Base-by-base conservation (phyloP, 2,888 invertebrate species). In the Galerucella calmariensis region DNA sequence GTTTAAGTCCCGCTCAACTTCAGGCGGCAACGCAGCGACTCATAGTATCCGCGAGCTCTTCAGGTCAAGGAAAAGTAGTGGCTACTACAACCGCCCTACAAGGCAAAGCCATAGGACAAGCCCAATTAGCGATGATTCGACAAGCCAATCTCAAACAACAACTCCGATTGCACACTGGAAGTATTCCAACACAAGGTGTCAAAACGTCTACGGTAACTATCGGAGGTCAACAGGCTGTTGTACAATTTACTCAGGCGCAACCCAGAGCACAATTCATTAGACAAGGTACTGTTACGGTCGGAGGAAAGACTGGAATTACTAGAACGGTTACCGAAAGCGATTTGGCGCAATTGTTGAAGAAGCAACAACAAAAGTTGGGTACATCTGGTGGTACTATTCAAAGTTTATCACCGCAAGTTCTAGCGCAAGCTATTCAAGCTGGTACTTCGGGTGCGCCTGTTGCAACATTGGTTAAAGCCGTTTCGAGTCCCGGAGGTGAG, bases 391-490 rank as follows among this genome's bases (percentile, higher is more conserved):
- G 79, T 20, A 85, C 85, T 0, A 85, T 87, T 48, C 87, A 87
- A 76, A 86, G 83, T 67, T 77, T 87, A 66, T 83, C 85, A 14
- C 85, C 86, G 58, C 88, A 88, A 74, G 84, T 85, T 12, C 82
- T 86, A 27, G 87, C 87, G 51, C 85, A 86, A 58, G 85, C 87
- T 20, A 88, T 90, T 24, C 90, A 90, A 80, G 88, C 90, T 3
- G 88, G 90, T 1, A 87, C 89, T 3, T 89, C 90, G 0, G 90
- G 89, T 0, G 86, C 89, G 1, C 90, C 90, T 4, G 91, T 92
- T 5, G 90, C 92, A 0, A 91, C 92, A 0, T 85, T 93, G 69
- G 92, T 92, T 0, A 93, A 93, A 83, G 89, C 92, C 0, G 90
- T 90, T 63, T 86, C 89, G 2, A 87, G 88, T 65, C 82, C 86